Conservation (phyloP, 2,797 vertebrate species). For the Aplochiton taeniatus region DNA sequence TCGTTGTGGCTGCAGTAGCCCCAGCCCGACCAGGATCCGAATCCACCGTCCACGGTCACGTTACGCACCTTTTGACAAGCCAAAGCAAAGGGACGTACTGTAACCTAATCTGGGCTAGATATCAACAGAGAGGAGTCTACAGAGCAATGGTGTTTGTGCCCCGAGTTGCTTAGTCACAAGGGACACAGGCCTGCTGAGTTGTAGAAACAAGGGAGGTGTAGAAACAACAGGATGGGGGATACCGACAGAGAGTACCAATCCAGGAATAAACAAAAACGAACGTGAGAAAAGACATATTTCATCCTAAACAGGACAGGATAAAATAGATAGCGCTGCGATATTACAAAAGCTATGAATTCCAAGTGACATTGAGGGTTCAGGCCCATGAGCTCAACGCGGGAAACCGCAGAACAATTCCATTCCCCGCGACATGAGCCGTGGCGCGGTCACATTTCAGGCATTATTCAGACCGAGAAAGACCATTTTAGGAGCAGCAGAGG, state of each 20-base stretch:
- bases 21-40: conserved; percentile 89
- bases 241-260: background rate
- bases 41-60: conserved; percentile 89
- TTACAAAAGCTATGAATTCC: conserved; percentile 47
- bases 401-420: conserved; percentile 29
- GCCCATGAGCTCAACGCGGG: conserved; percentile 38
- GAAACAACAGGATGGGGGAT: conserved; percentile 41
- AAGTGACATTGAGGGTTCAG: conserved; percentile 27
- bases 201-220: conserved; percentile 12
- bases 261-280: conserved; percentile 1
- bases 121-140: conserved; percentile 9
- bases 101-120: conserved; percentile 37
- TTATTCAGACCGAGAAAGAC: conserved; percentile 55
- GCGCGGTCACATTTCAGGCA: conserved; percentile 39
- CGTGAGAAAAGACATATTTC: conserved; percentile 42
- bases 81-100: conserved; percentile 21
- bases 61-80: conserved; percentile 81
- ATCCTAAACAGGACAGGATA: conserved; percentile 38
- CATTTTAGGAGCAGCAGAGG: conserved; percentile 32
- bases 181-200: background rate
- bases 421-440: conserved; percentile 42
- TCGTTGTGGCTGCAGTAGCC: conserved; percentile 85
- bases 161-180: too few species aligned
- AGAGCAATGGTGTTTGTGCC: background rate
- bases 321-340: conserved; percentile 44